Percentiles rank a stretch among this genome's conserved stretches.
Conservation (phyloP, 2,113 vertebrate species). For the Callithrix jacchus region DNA sequence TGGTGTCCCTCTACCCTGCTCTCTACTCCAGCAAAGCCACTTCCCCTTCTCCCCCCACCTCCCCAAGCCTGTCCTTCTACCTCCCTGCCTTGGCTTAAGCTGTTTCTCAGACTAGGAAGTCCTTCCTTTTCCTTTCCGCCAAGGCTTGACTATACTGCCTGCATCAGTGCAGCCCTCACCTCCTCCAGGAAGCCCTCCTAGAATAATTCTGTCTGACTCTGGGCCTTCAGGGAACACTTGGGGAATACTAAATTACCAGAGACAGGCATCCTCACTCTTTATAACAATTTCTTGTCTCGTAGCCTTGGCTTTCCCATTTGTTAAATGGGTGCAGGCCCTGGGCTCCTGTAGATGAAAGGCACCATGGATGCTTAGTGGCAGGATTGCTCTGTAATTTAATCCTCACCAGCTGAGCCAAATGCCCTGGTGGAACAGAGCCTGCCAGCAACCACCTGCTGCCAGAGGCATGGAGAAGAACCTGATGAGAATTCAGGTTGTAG, state of each 20-base stretch:
- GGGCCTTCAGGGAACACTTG: background rate
- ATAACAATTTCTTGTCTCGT: background rate
- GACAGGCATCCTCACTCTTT: background rate
- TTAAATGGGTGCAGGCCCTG: background rate
- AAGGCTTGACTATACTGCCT: background rate
- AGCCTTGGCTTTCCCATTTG: background rate
- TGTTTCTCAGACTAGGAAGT: background rate
- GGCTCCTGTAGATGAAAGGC: background rate
- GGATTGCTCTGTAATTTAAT: background rate
- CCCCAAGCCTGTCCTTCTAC: background rate
- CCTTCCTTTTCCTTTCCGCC: background rate
- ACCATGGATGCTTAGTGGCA: background rate
- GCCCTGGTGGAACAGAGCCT: background rate
- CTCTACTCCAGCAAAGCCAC: background rate
- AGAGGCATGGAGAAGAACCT: background rate
- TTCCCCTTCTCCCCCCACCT: accelerated
- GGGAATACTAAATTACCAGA: background rate
- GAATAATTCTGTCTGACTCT: background rate
- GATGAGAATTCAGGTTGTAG: background rate
- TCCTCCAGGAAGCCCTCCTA: slow-evolving; percentile 12
- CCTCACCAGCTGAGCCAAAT: background rate
- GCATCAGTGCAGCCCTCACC: background rate
- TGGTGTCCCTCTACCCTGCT: background rate
- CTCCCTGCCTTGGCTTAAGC: background rate
- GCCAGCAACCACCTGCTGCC: background rate